Evolutionary conservation across 2,113 vertebrate species (phyloP).

Genomic region (Planiliza haematocheilus): DNA sequence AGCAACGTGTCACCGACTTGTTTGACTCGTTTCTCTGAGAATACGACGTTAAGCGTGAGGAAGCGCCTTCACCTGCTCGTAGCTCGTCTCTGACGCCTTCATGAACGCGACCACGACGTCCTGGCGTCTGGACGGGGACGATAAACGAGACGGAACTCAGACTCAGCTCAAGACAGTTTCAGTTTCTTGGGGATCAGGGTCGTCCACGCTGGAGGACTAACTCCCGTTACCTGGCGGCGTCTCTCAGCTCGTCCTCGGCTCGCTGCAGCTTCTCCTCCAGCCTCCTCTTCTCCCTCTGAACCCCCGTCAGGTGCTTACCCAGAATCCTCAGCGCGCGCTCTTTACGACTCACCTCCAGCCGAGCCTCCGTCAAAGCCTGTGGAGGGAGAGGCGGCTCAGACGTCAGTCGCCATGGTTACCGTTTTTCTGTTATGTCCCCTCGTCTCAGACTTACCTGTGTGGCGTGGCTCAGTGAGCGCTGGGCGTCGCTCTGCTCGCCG

Average conservation of each 20-base stretch:
- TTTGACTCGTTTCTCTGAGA: too few species aligned
- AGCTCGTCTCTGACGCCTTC: slow-evolving; percentile 57
- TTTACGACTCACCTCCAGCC: slow-evolving; percentile 63
- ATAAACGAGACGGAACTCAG: not conserved
- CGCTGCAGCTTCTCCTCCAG: slow-evolving; percentile 64
- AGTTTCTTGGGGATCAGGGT: too few species aligned
- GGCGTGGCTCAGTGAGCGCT: slow-evolving; percentile 64
- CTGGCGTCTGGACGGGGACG: slow-evolving; percentile 46
- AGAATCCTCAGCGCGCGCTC: slow-evolving; percentile 78
- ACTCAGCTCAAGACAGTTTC: too few species aligned
- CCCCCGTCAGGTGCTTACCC: slow-evolving; percentile 70
- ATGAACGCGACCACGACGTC: slow-evolving; percentile 43
- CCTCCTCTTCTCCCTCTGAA: slow-evolving; percentile 69
- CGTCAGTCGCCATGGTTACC: too few species aligned
- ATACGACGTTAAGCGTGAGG: not conserved
- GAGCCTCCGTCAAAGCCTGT: slow-evolving; percentile 61
- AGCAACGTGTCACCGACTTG: not conserved
- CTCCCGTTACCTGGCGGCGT: slow-evolving; percentile 45
- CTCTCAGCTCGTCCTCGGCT: slow-evolving; percentile 54
- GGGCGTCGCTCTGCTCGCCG: too few species aligned
- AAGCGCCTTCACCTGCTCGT: slow-evolving; percentile 50
- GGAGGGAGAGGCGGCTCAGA: not conserved
- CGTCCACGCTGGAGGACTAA: too few species aligned
- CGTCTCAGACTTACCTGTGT: too few species aligned
- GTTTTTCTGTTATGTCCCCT: too few species aligned